phyloP scores from a whole-genome alignment of 2,888 invertebrate species.

The Myopa tessellatipennis region DNA sequence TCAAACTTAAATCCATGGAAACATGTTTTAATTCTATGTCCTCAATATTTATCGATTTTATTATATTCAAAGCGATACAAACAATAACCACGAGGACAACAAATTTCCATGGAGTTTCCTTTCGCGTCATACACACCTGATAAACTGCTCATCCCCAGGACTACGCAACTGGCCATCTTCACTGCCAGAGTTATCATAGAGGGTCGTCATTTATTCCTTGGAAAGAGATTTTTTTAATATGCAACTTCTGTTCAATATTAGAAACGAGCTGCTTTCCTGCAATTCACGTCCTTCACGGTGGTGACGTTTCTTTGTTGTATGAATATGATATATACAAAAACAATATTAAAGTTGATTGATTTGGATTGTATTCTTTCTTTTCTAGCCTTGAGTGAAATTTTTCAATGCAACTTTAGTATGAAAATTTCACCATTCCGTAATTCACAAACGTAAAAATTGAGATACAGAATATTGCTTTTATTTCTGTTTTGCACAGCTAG shows the following conservation, averaged over 20 bases:
- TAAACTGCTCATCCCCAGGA: slow-evolving; percentile 72
- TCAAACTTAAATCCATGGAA: slow-evolving; percentile 48
- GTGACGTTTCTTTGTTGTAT: slow-evolving; percentile 23
- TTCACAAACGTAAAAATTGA: not conserved
- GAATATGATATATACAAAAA: not conserved
- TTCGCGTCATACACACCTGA: slow-evolving; percentile 67
- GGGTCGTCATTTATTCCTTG: slow-evolving; percentile 41
- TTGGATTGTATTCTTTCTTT: not conserved
- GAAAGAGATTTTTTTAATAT: slow-evolving; percentile 11
- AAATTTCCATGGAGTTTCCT: slow-evolving; percentile 58
- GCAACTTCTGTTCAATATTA: not conserved
- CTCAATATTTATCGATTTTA: slow-evolving; percentile 7
- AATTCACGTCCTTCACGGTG: slow-evolving; percentile 13
- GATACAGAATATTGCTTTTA: slow-evolving; percentile 10
- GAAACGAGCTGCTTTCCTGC: not conserved
- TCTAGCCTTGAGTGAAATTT: not conserved
- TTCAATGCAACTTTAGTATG: not conserved
- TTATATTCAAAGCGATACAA: not conserved
- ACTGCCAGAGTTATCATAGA: slow-evolving; percentile 70
- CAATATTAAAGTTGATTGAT: not conserved
- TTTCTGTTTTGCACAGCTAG: slow-evolving; percentile 20
- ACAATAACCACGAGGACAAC: slow-evolving; percentile 33
- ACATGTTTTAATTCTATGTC: slow-evolving; percentile 48
- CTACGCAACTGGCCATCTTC: slow-evolving; percentile 89
- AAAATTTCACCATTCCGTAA: not conserved